These are phyloP conservation scores for Synanthedon formicaeformis DNA, from an alignment of 2,888 invertebrate genomes.

Conservation along the genomic window DNA sequence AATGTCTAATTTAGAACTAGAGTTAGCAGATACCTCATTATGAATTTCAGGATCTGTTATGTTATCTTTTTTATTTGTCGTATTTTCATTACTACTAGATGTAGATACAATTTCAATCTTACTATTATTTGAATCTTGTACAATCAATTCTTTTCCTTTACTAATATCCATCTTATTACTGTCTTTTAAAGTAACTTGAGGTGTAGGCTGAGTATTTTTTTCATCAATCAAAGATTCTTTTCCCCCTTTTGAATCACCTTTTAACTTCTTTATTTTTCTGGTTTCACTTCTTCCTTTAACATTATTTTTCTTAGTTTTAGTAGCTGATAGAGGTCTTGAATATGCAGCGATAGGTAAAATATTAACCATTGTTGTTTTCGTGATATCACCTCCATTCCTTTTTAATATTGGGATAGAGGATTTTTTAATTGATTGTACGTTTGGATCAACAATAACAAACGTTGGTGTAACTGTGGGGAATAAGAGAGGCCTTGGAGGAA, in stretches of 20 bases:
- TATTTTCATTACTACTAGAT: background rate
- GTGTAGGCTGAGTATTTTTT: background rate
- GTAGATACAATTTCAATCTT: background rate
- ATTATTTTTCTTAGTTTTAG: slow-evolving; percentile 39
- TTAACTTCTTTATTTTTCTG: slow-evolving; percentile 27
- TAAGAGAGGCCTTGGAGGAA: slow-evolving; percentile 54
- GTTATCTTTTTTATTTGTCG: background rate
- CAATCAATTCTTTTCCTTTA: slow-evolving; percentile 5
- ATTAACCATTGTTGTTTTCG: slow-evolving; percentile 64
- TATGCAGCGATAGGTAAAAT: slow-evolving; percentile 64
- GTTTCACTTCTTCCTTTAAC: slow-evolving; percentile 28
- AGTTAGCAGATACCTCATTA: background rate
- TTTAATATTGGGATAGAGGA: slow-evolving; percentile 34
- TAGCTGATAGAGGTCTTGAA: slow-evolving; percentile 49
- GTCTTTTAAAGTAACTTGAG: slow-evolving; percentile 8
- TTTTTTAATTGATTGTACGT: slow-evolving; percentile 43
- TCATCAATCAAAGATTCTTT: slow-evolving; percentile 9
- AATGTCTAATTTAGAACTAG: background rate
- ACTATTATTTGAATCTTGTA: slow-evolving; percentile 1
- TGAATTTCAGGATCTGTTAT: background rate
- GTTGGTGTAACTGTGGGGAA: slow-evolving; percentile 52
- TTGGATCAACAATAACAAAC: slow-evolving; percentile 49
- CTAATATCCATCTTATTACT: slow-evolving; percentile 4
- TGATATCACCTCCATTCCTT: slow-evolving; percentile 47
- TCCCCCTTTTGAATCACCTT: slow-evolving; percentile 12